Evolutionary conservation across 92 coral and sea anemone genomes (phyloP).

Genomic region (Virgularia gustaviana): DNA sequence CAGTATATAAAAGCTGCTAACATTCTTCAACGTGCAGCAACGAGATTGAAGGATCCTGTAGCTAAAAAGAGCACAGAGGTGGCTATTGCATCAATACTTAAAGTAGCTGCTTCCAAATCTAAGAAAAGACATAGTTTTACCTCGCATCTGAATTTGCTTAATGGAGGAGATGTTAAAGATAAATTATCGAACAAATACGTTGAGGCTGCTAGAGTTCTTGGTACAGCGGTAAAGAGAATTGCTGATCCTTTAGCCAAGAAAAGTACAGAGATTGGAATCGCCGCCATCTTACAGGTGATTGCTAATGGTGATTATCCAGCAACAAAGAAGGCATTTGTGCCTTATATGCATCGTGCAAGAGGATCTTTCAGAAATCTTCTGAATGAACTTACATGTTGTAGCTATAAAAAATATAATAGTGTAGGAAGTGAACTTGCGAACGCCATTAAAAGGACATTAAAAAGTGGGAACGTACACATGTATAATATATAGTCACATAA

Average conservation of each 20-base stretch:
- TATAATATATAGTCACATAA: too few species aligned
- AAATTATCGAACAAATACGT: conserved; percentile 50
- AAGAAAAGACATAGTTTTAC: not conserved
- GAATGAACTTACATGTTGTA: too few species aligned
- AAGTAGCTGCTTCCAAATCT: conserved; percentile 40
- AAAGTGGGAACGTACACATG: too few species aligned
- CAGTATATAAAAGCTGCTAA: conserved; percentile 73
- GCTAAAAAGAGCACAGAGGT: conserved; percentile 90
- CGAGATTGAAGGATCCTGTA: conserved; percentile 79
- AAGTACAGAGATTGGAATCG: conserved; percentile 88
- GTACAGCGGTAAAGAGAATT: conserved; percentile 83
- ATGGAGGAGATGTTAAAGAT: conserved; percentile 25
- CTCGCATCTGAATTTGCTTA: not conserved
- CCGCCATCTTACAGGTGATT: conserved; percentile 79
- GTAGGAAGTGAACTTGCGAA: too few species aligned
- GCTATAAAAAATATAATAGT: too few species aligned
- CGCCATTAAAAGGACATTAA: not conserved
- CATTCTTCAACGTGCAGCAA: conserved; percentile 78
- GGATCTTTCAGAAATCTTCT: not conserved
- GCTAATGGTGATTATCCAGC: conserved; percentile 3
- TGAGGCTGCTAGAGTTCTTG: conserved; percentile 86
- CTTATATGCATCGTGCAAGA: not conserved
- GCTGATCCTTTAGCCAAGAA: conserved; percentile 84
- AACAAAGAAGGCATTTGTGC: conserved; percentile 20
- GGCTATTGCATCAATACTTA: conserved; percentile 87